Evolutionary conservation across 35 echinoderm and acorn worm genomes (phyloP).

Genomic region (Apostichopus californicus): DNA sequence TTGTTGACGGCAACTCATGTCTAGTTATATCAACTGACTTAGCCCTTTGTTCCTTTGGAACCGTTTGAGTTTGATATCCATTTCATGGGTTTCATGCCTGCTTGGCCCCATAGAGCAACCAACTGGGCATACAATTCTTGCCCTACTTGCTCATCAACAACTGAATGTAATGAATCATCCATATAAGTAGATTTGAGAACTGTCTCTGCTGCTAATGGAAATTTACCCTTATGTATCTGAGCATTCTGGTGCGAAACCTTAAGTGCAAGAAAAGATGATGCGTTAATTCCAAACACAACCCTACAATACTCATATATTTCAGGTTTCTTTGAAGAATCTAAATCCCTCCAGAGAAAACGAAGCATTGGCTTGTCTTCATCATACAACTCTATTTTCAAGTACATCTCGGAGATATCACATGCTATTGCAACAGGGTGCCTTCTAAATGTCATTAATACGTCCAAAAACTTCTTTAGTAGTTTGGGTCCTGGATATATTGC

Average conservation of each 20-base stretch:
- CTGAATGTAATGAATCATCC: neutral
- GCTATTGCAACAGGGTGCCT: constrained; percentile 32
- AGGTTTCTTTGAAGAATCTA: neutral
- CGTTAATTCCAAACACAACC: neutral
- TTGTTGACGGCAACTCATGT: neutral
- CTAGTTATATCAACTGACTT: neutral
- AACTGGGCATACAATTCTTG: neutral
- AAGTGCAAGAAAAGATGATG: neutral
- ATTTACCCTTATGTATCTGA: neutral
- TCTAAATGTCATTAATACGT: constrained; percentile 44
- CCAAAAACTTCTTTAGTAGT: constrained; percentile 7
- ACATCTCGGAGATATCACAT: constrained; percentile 30
- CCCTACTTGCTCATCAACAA: neutral
- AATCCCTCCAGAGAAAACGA: constrained; percentile 49
- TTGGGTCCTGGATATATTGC: constrained; percentile 48
- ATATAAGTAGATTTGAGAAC: neutral
- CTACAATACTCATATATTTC: neutral
- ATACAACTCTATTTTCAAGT: constrained; percentile 2
- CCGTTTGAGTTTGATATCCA: neutral
- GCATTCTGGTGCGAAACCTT: neutral
- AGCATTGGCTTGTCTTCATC: constrained; percentile 9
- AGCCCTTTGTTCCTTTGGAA: neutral
- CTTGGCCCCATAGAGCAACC: too few relatives aligned
- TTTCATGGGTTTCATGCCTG: neutral
- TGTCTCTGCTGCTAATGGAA: neutral